phyloP scores from a whole-genome alignment of 2,113 vertebrate species.

The Tyto alba region DNA sequence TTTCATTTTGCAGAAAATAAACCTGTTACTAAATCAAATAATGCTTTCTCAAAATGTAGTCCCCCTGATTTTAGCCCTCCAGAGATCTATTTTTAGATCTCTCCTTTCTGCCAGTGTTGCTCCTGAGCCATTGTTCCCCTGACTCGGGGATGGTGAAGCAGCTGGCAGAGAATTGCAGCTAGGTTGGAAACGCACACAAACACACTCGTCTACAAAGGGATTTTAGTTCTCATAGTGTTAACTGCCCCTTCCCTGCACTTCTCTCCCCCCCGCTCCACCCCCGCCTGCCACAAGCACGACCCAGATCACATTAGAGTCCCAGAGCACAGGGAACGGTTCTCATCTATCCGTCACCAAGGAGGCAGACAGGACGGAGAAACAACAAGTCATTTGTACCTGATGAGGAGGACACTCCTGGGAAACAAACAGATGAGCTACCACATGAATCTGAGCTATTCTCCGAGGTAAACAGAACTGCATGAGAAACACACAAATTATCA shows the following conservation, averaged over 20 bases:
- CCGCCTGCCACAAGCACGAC: conserved; percentile 68
- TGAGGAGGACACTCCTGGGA: conserved; percentile 91
- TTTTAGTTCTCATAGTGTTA: conserved; percentile 68
- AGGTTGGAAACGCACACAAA: conserved; percentile 51
- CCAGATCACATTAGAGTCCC: conserved; percentile 87
- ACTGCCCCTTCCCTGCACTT: conserved; percentile 41
- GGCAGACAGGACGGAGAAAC: conserved; percentile 81
- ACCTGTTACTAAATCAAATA: background rate
- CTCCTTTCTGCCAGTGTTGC: background rate
- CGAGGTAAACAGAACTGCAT: conserved; percentile 90
- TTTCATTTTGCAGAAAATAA: background rate
- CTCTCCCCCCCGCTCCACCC: background rate
- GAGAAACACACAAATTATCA: conserved; percentile 86
- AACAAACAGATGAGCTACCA: conserved; percentile 88
- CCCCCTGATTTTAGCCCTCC: conserved; percentile 18
- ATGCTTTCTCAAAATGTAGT: background rate
- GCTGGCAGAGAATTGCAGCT: background rate
- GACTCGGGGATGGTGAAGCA: background rate
- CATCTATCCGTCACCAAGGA: conserved; percentile 88
- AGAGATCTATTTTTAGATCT: conserved; percentile 46
- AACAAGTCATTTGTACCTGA: conserved; percentile 89
- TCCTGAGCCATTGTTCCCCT: background rate
- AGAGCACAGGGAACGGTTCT: conserved; percentile 79
- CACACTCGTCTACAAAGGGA: conserved; percentile 49
- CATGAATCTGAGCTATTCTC: conserved; percentile 86